Evolutionary conservation across 2,888 invertebrate species (phyloP).

Genomic region (Clivina fossor): DNA sequence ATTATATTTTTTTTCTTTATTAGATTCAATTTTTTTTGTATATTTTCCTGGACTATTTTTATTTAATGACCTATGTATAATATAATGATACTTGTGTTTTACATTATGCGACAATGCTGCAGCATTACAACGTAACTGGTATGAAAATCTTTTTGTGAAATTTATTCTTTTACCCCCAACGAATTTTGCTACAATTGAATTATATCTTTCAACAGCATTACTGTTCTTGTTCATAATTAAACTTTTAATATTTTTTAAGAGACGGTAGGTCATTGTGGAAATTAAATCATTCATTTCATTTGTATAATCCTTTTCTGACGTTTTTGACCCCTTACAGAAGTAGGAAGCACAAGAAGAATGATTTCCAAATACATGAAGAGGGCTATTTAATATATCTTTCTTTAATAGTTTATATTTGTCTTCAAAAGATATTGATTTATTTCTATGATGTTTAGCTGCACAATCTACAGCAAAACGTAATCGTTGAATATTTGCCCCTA

Average conservation of each 20-base stretch:
- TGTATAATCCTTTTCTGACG: neutral
- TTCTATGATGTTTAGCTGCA: slow-evolving; percentile 8
- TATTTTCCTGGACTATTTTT: too few relatives aligned
- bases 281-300: slow-evolving; percentile 5
- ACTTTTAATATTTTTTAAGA: slow-evolving; percentile 6
- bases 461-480: slow-evolving; percentile 8
- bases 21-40: too few relatives aligned
- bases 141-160: neutral
- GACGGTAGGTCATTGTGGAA: neutral
- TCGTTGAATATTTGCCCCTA: neutral
- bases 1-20: too few relatives aligned
- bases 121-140: slow-evolving; percentile 1
- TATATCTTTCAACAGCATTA: neutral
- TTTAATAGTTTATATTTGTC: neutral
- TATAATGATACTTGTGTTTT: too few relatives aligned
- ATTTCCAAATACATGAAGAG: slow-evolving; percentile 5
- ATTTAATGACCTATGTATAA: too few relatives aligned
- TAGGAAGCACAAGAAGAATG: slow-evolving; percentile 1
- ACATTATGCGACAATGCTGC: neutral
- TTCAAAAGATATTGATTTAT: neutral
- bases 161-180: neutral
- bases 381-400: slow-evolving; percentile 4
- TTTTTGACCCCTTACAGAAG: slow-evolving; percentile 1
- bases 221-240: neutral
- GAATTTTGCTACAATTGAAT: too few relatives aligned